Base-by-base conservation (phyloP, 2,888 invertebrate species). In the Zhuqinia jingwanae region DNA sequence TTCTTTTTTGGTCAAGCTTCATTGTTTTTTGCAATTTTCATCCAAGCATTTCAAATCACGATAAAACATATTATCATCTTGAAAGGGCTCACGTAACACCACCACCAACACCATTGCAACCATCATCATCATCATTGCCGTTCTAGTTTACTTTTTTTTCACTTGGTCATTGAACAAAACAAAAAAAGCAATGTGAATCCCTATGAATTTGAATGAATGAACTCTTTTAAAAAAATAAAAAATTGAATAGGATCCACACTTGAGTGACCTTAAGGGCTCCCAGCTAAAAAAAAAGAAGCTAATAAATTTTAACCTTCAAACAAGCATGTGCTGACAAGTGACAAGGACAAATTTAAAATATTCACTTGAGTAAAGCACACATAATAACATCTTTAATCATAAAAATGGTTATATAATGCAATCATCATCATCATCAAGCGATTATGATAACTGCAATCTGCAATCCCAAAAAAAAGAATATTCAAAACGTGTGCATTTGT, bases 241-340 rank as follows among this genome's bases (percentile, higher is more conserved):
- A 27, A n/a, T 8, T 36, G 75, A 50, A 75, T 75, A n/a, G n/a
- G n/a, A n/a, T n/a, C n/a, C n/a, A 27, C 75, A 75, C 53, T 75
- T 36, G 53, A 75, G 30, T 75, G 53, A 75, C 30, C 75, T 42
- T 10, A 56, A 75, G 56, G 53, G 17, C 30, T 30, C 0, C 20
- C 15, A n/a, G n/a, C n/a, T n/a, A n/a, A n/a, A n/a, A n/a, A n/a
- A n/a, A n/a, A n/a, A 58, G 58, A 76, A 77, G 15, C 76, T 58
- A 75, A 86, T 80, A 86, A 75, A 58, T 27, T 47, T 27, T 10
- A 22, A 6, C 15, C 17, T 20, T 13, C 47, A 76, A 77, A 77
- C 80, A 68, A 50, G 76, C 68, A 79, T 81, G 81, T 81, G 80
- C 58, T 86, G 86, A 86, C 86, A 86, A 76, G 86, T 86, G 85